Percentiles rank a stretch among this genome's conserved stretches.
Conservation (phyloP, 2,888 invertebrate genomes). For the Cheilosia pagana region DNA sequence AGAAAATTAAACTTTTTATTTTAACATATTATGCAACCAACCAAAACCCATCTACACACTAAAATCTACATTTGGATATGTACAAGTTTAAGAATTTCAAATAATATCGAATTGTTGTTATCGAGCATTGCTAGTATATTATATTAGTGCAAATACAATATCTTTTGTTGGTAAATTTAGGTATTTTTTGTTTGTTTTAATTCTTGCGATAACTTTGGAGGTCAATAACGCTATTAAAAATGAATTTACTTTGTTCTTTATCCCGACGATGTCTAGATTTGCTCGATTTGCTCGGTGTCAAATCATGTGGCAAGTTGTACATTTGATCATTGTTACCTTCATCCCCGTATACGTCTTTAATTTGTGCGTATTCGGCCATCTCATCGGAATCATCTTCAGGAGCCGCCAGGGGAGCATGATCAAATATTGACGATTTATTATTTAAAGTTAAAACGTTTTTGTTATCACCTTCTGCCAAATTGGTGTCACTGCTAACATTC, state of each 20-base stretch:
- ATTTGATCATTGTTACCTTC: slow-evolving; percentile 85
- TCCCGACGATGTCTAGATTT: slow-evolving; percentile 86
- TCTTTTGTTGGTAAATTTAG: slow-evolving; percentile 42
- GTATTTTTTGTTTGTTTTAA: background rate
- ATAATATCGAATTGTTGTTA: slow-evolving; percentile 51
- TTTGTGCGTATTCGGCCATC: slow-evolving; percentile 89
- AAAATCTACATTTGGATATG: slow-evolving; percentile 63
- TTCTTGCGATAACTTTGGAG: slow-evolving; percentile 57
- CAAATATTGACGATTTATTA: slow-evolving; percentile 83
- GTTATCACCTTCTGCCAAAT: slow-evolving; percentile 81
- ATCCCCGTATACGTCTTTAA: slow-evolving; percentile 86
- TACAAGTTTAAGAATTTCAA: slow-evolving; percentile 55
- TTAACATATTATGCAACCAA: slow-evolving; percentile 50
- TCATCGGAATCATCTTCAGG: slow-evolving; percentile 89
- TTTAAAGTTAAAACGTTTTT: slow-evolving; percentile 78
- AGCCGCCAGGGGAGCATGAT: slow-evolving; percentile 90
- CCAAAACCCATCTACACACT: slow-evolving; percentile 68
- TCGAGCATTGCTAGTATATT: slow-evolving; percentile 63
- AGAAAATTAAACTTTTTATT: slow-evolving; percentile 28
- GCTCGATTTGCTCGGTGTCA: slow-evolving; percentile 85
- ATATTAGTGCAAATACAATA: slow-evolving; percentile 68
- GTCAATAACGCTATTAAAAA: slow-evolving; percentile 68
- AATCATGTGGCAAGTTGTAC: slow-evolving; percentile 88
- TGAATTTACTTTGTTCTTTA: slow-evolving; percentile 86
- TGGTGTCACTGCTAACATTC: slow-evolving; percentile 86